Base-by-base conservation (phyloP, 2,888 invertebrate genomes). In the Cephus runcator region DNA sequence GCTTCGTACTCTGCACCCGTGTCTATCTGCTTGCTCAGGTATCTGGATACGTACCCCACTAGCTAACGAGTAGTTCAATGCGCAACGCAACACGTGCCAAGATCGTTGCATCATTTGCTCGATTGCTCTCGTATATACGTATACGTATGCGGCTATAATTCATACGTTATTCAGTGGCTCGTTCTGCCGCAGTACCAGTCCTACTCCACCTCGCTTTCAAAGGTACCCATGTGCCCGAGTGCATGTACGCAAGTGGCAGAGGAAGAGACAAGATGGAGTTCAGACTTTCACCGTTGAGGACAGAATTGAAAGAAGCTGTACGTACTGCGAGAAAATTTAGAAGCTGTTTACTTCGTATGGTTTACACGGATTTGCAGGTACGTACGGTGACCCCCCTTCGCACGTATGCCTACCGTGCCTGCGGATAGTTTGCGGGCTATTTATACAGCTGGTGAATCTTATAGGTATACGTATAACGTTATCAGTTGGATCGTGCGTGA, bases 91-190 rank as follows among this genome's bases (percentile, higher is more conserved):
- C 85, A 87, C 85, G 86, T 85, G 87, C 85, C 88, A 81, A 79
- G 84, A 82, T 84, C 79, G 85, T 86, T 83, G 86, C 86, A 85
- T 87, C 83, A 87, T 87, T 86, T 83, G 83, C 83, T 83, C 82
- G 85, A 86, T 84, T 83, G 83, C 83, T 81, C 81, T 82, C 80
- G 75, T 78, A 77, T 77, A 81, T 80, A 81, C 11, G 33, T 33
- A 71, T 71, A 71, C 79, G 80, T 69, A 75, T 71, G n/a, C 11
- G 78, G 80, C 82, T 56, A 23, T 56, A 56, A 56, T 56, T 56
- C 56, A 56, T 56, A 56, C 56, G 56, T 56, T 56, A 56, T 56
- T 56, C 56, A 56, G 56, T 56, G 56, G 56, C 56, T 56, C 56
- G 56, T 56, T 56, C 56, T 56, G 23, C 56, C 23, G 56, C 56